A percentile compares a stretch with the other conserved stretches of the same genome.
Evolutionary conservation across 1,140 invertebrate genomes (phyloP).

Genomic region (Drosophila auraria): DNA sequence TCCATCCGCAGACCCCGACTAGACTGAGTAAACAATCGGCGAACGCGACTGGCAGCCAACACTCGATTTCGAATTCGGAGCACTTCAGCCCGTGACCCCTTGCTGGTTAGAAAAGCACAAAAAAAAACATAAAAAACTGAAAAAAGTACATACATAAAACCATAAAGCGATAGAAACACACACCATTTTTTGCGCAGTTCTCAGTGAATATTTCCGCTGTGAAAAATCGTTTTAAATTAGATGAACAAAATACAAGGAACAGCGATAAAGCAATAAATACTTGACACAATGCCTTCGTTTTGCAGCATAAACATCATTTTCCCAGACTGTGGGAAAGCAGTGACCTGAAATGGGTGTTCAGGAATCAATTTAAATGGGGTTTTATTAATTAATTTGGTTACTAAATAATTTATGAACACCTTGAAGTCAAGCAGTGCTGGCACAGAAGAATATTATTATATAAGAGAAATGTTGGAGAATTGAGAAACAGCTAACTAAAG

Average conservation of each 20-base stretch:
- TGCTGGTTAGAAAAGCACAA: conserved; percentile 32
- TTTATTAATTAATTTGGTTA: not conserved
- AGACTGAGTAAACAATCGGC: conserved; percentile 69
- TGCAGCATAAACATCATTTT: conserved; percentile 52
- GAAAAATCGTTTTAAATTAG: conserved; percentile 76
- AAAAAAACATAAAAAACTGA: conserved; percentile 12
- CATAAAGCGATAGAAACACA: conserved; percentile 21
- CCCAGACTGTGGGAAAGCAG: not conserved
- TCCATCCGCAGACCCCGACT: conserved; percentile 42
- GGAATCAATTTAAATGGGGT: not conserved
- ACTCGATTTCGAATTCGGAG: conserved; percentile 32
- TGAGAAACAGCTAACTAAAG: too few species aligned
- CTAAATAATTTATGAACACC: not conserved
- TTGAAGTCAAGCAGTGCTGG: not conserved
- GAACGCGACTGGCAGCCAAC: conserved; percentile 57
- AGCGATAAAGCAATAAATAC: conserved; percentile 74
- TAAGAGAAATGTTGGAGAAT: too few species aligned
- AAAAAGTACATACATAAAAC: conserved; percentile 24
- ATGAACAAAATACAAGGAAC: conserved; percentile 63
- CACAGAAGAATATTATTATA: not conserved
- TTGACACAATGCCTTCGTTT: conserved; percentile 47
- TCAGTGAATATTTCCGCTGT: conserved; percentile 51
- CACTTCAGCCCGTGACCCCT: conserved; percentile 29
- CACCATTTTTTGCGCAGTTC: conserved; percentile 37
- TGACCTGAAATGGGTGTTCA: not conserved